These are phyloP conservation scores for Oncorhynchus gorbuscha DNA, from an alignment of 2,113 vertebrate genomes.

Conservation along the genomic window DNA sequence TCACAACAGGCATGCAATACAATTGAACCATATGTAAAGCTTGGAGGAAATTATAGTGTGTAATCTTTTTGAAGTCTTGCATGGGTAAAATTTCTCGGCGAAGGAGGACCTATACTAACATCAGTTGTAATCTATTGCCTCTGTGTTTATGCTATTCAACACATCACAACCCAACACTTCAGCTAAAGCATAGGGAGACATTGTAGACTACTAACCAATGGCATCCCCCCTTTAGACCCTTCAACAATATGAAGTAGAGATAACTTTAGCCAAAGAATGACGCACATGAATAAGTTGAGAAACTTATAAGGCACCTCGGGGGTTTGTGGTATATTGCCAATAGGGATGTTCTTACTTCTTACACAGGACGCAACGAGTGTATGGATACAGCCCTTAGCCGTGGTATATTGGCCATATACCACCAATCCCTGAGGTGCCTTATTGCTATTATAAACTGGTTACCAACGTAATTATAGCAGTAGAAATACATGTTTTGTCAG, in stretches of 20 bases:
- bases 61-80: neutral
- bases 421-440: no score
- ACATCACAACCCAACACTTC: neutral
- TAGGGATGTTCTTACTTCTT: no score
- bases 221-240: neutral
- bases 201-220: neutral
- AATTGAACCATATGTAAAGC: neutral
- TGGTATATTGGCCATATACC: no score
- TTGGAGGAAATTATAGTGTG: neutral
- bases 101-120: neutral
- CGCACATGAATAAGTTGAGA: slow-evolving; percentile 24
- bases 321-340: no score
- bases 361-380: no score
- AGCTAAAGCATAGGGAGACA: neutral
- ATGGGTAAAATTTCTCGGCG: neutral
- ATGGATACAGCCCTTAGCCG: no score
- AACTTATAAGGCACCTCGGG: slow-evolving; percentile 59
- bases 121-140: neutral
- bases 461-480: no score
- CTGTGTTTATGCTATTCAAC: neutral
- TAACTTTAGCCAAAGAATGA: slow-evolving; percentile 53
- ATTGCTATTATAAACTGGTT: no score
- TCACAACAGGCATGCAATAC: neutral
- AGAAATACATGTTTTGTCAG: no score
- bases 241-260: slow-evolving; percentile 24